These are phyloP conservation scores for Helobdella robusta DNA, from an alignment of 2,888 invertebrate species.

Conservation along the genomic window DNA sequence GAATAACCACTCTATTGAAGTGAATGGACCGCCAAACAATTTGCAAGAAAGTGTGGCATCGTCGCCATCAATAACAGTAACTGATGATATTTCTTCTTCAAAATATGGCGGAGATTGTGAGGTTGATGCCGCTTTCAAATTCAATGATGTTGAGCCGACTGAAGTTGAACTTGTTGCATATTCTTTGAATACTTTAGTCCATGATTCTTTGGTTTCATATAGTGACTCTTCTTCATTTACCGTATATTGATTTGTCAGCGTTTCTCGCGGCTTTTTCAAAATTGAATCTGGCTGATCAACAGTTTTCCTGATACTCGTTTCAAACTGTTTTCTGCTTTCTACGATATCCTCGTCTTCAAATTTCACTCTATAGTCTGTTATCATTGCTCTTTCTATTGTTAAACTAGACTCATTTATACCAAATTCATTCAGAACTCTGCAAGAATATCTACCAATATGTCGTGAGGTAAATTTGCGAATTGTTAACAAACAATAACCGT, in stretches of 20 bases:
- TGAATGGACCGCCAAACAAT: constrained; percentile 8
- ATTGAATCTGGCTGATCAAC: too few species aligned
- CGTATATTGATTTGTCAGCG: too few species aligned
- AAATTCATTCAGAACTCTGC: constrained; percentile 20
- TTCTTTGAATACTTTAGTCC: constrained; percentile 13
- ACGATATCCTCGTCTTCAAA: constrained; percentile 5
- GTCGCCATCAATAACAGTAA: constrained; percentile 18
- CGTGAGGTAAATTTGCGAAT: constrained; percentile 16
- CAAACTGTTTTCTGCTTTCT: constrained; percentile 11
- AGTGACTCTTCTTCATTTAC: constrained; percentile 22
- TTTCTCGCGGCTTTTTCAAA: too few species aligned
- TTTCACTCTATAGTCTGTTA: too few species aligned
- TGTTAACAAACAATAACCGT: constrained; percentile 16
- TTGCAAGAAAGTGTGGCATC: constrained; percentile 12
- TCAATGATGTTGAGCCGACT: constrained; percentile 2
- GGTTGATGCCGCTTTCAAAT: too few species aligned
- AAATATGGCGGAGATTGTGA: too few species aligned
- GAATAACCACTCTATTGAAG: constrained; percentile 18
- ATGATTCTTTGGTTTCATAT: constrained; percentile 13
- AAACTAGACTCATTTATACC: constrained; percentile 17
- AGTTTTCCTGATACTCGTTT: constrained; percentile 5
- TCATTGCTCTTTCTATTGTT: constrained; percentile 2
- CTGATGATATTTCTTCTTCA: constrained; percentile 17
- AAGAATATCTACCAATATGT: constrained; percentile 16
- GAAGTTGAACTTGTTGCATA: not conserved